These are phyloP conservation scores for Huso huso DNA, from an alignment of 2,797 vertebrate species.

Conservation along the genomic window DNA sequence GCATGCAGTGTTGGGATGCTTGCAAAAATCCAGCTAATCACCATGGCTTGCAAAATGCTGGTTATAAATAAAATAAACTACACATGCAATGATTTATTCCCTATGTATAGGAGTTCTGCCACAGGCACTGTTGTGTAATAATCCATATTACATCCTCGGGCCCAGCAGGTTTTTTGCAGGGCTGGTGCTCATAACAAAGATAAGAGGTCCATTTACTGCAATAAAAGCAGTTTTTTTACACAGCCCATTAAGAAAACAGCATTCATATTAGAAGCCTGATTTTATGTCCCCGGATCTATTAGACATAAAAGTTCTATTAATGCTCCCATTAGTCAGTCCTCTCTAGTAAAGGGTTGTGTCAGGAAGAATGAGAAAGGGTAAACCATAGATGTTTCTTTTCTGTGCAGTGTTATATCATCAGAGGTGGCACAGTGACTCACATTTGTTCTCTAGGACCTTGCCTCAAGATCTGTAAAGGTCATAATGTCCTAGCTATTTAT, in stretches of 20 bases:
- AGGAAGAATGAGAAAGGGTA: constrained; percentile 22
- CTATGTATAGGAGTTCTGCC: constrained; percentile 28
- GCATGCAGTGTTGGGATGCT: background rate
- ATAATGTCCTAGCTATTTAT: background rate
- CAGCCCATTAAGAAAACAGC: constrained; percentile 36
- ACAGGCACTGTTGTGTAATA: constrained; percentile 31
- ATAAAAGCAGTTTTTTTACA: constrained; percentile 21
- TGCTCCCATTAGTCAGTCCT: constrained; percentile 34
- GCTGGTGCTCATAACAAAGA: constrained; percentile 28
- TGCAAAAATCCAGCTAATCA: background rate
- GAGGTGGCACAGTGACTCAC: background rate
- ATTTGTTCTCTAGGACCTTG: background rate
- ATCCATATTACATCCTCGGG: constrained; percentile 30
- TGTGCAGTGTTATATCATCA: background rate
- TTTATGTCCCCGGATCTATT: constrained; percentile 30
- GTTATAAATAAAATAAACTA: constrained; percentile 6
- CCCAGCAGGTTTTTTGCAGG: constrained; percentile 19
- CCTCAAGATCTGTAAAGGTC: background rate
- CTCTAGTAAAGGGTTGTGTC: constrained; percentile 23
- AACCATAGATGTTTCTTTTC: constrained; percentile 9
- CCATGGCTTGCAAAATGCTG: background rate
- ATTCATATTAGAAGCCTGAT: constrained; percentile 31
- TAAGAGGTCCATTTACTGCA: constrained; percentile 40
- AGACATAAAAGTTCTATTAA: constrained; percentile 37
- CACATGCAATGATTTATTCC: constrained; percentile 24